Base-by-base conservation (phyloP, 2,888 invertebrate genomes). In the Perdita meconis region DNA sequence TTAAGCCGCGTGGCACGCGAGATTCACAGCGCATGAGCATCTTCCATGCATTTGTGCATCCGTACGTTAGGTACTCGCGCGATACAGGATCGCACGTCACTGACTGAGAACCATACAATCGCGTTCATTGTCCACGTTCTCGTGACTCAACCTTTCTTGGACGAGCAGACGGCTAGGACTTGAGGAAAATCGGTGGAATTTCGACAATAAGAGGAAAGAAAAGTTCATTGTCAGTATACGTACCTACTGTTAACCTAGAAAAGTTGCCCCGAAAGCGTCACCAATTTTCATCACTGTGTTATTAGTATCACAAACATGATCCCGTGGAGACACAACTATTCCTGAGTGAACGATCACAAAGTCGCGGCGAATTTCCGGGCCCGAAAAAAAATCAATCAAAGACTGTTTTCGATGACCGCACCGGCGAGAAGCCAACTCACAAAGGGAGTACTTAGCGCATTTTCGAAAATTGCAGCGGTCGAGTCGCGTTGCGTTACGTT, bases 111-210 rank as follows among this genome's bases (percentile, higher is more conserved):
- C 24, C 59, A 47, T 55, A 60, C 57, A 47, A 72, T 55, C 53
- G 3, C 75, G 60, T 75, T 75, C 73, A 72, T 44, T 26, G 55
- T 59, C 44, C 59, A 26, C 44, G 53, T 42, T 75, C 64, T 59
- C 72, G 16, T 53, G 42, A 53, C 64, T 59, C 59, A 16, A 4
- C 51, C 24, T 30, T 64, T 50, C 57, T 26, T 26, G n/a, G 36
- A 44, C 13, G 42, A 30, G 19, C 1, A 26, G 47, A 40, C 59
- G 16, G 8, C 42, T 24, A 30, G 16, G 36, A 60, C 57, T 47
- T 44, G 8, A 44, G 50, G 10, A 24, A 30, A 5, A n/a, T 30
- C 30, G 6, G 30, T 30, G 30, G 30, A 30, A 6, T 6, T 6
- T 30, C 30, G 6, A 30, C n/a, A n/a, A n/a, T 30, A 30, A 30